phyloP scores from a whole-genome alignment of 2,113 vertebrate species.

The Edolisoma coerulescens region DNA sequence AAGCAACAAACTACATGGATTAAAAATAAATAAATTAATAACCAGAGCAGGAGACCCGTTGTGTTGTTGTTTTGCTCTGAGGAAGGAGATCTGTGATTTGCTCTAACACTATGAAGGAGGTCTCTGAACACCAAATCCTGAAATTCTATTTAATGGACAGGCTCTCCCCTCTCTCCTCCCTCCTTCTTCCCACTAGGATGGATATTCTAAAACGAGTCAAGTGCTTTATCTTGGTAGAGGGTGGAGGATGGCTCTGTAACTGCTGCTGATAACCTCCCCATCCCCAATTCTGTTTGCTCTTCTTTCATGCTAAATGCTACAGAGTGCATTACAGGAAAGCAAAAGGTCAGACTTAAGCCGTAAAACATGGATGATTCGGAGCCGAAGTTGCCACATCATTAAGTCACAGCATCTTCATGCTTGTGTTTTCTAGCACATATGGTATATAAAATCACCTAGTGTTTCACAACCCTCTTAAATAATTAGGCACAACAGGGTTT shows the following conservation, averaged over 20 bases:
- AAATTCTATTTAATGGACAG: conserved; percentile 2
- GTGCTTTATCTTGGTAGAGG: conserved; percentile 35
- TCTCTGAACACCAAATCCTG: conserved; percentile 2
- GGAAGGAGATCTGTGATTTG: not conserved
- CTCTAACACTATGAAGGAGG: not conserved
- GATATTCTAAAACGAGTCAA: conserved; percentile 35
- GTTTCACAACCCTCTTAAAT: conserved; percentile 69
- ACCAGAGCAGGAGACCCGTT: not conserved
- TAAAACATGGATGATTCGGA: not conserved
- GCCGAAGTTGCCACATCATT: conserved; percentile 35
- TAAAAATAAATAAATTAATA: conserved; percentile 56
- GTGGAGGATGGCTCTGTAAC: conserved; percentile 4
- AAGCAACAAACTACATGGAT: not conserved
- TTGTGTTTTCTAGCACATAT: conserved; percentile 65
- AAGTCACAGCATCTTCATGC: conserved; percentile 33
- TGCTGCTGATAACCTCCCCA: conserved; percentile 15
- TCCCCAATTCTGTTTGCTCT: conserved; percentile 18
- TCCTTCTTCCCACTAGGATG: not conserved
- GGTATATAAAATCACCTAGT: conserved; percentile 68
- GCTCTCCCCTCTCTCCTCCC: not conserved
- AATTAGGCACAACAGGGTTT: conserved; percentile 69
- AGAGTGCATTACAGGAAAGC: not conserved
- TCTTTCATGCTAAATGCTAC: conserved; percentile 10
- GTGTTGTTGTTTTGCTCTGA: not conserved
- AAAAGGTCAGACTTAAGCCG: conserved; percentile 33